phyloP scores from a whole-genome alignment of 2,888 invertebrate species.

The Globia sparganii region DNA sequence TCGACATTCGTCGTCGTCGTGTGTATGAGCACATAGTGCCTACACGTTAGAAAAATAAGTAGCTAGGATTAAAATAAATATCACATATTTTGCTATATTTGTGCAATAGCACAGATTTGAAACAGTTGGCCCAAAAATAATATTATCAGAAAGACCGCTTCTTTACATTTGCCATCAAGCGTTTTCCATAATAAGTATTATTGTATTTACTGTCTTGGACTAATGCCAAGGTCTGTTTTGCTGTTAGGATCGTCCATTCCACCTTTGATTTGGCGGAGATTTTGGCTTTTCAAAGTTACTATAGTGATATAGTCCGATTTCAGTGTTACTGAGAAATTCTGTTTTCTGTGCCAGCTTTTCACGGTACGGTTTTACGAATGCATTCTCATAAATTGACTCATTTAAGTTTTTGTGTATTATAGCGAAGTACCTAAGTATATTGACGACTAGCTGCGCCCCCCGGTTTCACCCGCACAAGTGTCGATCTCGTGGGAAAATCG shows the following conservation, averaged over 20 bases:
- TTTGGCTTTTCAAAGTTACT: slow-evolving; percentile 19
- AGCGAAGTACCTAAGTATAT: not conserved
- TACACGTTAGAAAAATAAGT: not conserved
- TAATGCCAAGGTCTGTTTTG: slow-evolving; percentile 38
- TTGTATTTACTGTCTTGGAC: slow-evolving; percentile 33
- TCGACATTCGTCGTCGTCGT: no score
- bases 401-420: not conserved
- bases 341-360: slow-evolving; percentile 26
- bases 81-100: not conserved
- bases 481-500: no score
- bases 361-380: not conserved
- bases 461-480: no score
- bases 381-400: not conserved
- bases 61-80: not conserved
- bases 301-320: slow-evolving; percentile 21
- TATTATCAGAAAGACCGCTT: not conserved
- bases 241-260: slow-evolving; percentile 46
- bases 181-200: slow-evolving; percentile 27
- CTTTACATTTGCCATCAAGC: not conserved
- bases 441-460: not conserved
- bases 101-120: not conserved
- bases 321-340: slow-evolving; percentile 28
- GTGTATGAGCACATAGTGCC: no score
- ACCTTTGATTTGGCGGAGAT: slow-evolving; percentile 42
- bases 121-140: slow-evolving; percentile 6